Evolutionary conservation across 1,140 invertebrate species (phyloP).

Genomic region (Hermetia illucens): DNA sequence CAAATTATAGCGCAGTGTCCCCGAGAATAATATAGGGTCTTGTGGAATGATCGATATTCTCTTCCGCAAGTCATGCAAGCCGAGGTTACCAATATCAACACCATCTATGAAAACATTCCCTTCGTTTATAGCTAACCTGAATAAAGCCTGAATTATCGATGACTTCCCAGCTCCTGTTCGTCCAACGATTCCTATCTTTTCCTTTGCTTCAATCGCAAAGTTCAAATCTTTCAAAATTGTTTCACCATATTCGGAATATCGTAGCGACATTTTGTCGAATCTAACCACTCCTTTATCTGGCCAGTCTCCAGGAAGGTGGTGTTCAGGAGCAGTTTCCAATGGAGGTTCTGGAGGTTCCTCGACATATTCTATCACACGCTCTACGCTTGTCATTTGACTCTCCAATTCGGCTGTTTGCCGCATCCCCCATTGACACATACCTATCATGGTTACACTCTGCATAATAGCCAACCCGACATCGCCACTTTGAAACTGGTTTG

Average conservation of each 20-base stretch:
- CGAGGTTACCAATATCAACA: slow-evolving; percentile 39
- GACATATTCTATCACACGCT: slow-evolving; percentile 61
- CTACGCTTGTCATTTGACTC: slow-evolving; percentile 75
- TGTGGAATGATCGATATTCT: slow-evolving; percentile 66
- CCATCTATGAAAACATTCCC: slow-evolving; percentile 50
- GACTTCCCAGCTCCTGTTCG: slow-evolving; percentile 67
- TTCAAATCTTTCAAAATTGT: slow-evolving; percentile 55
- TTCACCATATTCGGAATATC: slow-evolving; percentile 42
- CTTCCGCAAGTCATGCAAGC: slow-evolving; percentile 47
- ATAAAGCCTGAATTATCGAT: slow-evolving; percentile 52
- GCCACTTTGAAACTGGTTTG: slow-evolving; percentile 32
- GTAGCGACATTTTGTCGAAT: slow-evolving; percentile 47
- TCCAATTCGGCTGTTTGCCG: slow-evolving; percentile 63
- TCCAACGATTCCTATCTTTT: slow-evolving; percentile 51
- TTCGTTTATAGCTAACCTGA: slow-evolving; percentile 43
- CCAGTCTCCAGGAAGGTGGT: slow-evolving; percentile 41
- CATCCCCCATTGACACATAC: slow-evolving; percentile 69
- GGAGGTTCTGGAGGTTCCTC: slow-evolving; percentile 38
- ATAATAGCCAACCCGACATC: slow-evolving; percentile 64
- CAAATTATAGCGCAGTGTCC: slow-evolving; percentile 59
- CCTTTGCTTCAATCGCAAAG: slow-evolving; percentile 26
- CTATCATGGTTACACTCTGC: slow-evolving; percentile 60
- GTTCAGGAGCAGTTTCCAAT: slow-evolving; percentile 30
- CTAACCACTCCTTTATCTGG: slow-evolving; percentile 47
- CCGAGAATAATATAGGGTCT: slow-evolving; percentile 72